A percentile compares a stretch with the other conserved stretches of the same genome.
Evolutionary conservation across 2,797 vertebrate species (phyloP).

Genomic region (Melanotaenia pygmaea): DNA sequence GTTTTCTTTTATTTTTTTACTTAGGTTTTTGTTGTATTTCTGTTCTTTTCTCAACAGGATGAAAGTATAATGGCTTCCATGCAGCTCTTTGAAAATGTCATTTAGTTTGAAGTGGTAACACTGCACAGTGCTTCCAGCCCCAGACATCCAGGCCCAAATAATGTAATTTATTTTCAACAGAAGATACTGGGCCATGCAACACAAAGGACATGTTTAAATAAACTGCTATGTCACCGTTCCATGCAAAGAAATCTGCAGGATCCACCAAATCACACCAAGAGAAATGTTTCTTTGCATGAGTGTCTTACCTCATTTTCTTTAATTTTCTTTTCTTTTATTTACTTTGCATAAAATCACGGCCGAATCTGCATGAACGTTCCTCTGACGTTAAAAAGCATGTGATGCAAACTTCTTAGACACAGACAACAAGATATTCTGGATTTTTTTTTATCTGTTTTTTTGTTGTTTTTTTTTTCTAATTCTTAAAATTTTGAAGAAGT

Average conservation of each 20-base stretch:
- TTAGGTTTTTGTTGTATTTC: not conserved
- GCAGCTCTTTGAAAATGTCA: conserved; percentile 95
- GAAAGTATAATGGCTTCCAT: conserved; percentile 96
- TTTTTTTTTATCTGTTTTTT: not conserved
- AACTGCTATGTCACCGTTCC: conserved; percentile 21
- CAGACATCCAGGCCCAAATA: conserved; percentile 12
- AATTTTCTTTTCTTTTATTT: conserved; percentile 30
- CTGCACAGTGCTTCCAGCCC: conserved; percentile 33
- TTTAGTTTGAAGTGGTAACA: conserved; percentile 77
- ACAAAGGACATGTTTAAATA: conserved; percentile 30
- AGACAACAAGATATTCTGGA: not conserved
- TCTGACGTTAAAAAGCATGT: conserved; percentile 55
- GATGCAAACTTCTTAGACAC: conserved; percentile 41
- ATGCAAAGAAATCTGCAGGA: conserved; percentile 36
- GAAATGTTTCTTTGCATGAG: conserved; percentile 56
- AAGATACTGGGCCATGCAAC: conserved; percentile 27
- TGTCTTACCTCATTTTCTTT: conserved; percentile 15
- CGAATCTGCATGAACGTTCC: conserved; percentile 54
- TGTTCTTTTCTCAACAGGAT: conserved; percentile 81
- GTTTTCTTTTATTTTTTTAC: not conserved
- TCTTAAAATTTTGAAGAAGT: conserved; percentile 11
- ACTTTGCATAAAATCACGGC: conserved; percentile 26
- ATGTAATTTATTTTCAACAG: conserved; percentile 13
- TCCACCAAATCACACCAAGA: conserved; percentile 27
- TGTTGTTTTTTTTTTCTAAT: conserved; percentile 5